Evolutionary conservation across 2,888 invertebrate species (phyloP).

Genomic region (Drosophila limbata): DNA sequence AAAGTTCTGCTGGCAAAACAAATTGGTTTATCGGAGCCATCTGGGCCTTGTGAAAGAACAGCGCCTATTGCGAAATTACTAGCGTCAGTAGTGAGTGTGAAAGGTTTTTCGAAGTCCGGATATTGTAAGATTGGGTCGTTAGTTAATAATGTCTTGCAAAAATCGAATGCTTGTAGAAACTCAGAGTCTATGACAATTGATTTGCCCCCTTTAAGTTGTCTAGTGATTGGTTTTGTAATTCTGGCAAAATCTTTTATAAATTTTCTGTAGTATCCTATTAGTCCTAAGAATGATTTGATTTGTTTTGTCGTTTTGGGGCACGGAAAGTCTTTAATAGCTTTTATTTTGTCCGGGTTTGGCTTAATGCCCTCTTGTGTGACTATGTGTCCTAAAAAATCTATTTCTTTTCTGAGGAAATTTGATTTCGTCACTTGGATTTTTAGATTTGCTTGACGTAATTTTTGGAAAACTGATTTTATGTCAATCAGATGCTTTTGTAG

Average conservation of each 20-base stretch:
- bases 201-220: slow-evolving; percentile 15
- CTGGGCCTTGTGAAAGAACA: neutral
- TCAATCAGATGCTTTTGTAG: too few species aligned
- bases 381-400: too few species aligned
- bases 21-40: slow-evolving; percentile 26
- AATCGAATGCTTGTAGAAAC: neutral
- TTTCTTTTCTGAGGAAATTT: too few species aligned
- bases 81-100: too few species aligned
- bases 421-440: too few species aligned
- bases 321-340: neutral
- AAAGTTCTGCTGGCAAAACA: neutral
- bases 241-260: slow-evolving; percentile 9
- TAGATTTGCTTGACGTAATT: too few species aligned
- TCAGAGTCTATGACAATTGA: neutral
- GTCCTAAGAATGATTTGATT: slow-evolving; percentile 26
- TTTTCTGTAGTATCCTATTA: slow-evolving; percentile 27
- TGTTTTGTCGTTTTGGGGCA: neutral
- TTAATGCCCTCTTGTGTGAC: too few species aligned
- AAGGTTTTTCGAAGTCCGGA: too few species aligned
- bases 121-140: too few species aligned
- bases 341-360: neutral
- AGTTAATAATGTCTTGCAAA: slow-evolving; percentile 28
- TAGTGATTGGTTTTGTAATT: slow-evolving; percentile 26
- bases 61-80: neutral
- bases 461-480: too few species aligned